Base-by-base conservation (phyloP, 53 echinoderm and acorn worm genomes). In the Actinopyga echinites region DNA sequence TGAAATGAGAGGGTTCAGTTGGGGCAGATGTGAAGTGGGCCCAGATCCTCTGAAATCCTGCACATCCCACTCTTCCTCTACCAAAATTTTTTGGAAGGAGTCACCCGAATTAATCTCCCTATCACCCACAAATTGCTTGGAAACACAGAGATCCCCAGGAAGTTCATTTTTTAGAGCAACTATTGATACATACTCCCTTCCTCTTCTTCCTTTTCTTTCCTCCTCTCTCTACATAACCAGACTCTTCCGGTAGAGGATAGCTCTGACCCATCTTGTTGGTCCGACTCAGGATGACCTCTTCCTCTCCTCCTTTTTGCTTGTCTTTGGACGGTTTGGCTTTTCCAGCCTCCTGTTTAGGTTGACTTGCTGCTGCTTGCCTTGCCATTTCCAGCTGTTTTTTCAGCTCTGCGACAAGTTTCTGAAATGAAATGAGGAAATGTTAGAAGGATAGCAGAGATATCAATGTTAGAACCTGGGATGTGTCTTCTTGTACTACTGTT, bases 211-310 rank as follows among this genome's bases (percentile, higher is more conserved):
- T 91, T 66, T 86, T 92, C 79, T 79, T 90, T 35, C 92, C 88
- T 28, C 79, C 66, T 36, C 82, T 36, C 22, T 83, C 53, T n/a
- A 86, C 83, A 15, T 74, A 24, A 52, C 85, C 87, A 2, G 88
- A 83, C 54, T 79, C 65, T 49, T 92, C 94, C 0, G 83, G 89
- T 34, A 97, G 53, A 30, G 97, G 97, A 90, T 90, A 97, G 65
- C 97, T 94, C 85, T 97, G 97, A 42, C 97, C 97, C 67, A 86
- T 94, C 53, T 84, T 83, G 82, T 97, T 92, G 21, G 90, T 90
- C 60, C 92, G 83, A 37, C 92, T 97, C 82, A 97, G 74, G 12
- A 97, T 69, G 66, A 97, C 91, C 53, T 92, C 92, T 53, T 90
- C 86, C 36, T 86, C 87, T 38, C 61, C 84, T 63, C 34, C 60